These are phyloP conservation scores for Acleris sparsana DNA, from an alignment of 2,888 invertebrate species.

Conservation along the genomic window DNA sequence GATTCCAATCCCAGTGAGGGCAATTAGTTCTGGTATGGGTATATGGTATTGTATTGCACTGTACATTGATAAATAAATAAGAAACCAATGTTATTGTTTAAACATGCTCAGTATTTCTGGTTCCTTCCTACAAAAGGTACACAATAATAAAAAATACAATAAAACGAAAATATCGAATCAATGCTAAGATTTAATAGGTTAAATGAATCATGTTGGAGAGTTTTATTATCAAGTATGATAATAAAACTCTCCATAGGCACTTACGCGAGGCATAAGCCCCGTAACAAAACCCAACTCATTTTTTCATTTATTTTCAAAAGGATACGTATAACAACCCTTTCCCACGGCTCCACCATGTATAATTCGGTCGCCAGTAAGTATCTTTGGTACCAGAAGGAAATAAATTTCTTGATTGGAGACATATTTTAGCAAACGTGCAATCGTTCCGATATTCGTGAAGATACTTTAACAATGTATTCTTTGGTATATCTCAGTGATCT, in stretches of 20 bases:
- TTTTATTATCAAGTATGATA: not conserved
- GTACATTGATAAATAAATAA: not conserved
- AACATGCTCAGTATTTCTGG: too few species aligned
- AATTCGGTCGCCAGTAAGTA: slow-evolving; percentile 85
- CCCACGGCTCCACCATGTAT: slow-evolving; percentile 87
- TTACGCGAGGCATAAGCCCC: not conserved
- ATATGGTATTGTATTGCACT: too few species aligned
- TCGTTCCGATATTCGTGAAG: not conserved
- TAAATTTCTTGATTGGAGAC: slow-evolving; percentile 67
- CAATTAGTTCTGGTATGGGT: not conserved
- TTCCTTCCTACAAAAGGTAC: too few species aligned
- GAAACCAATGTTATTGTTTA: not conserved
- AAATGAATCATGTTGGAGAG: too few species aligned
- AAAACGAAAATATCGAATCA: too few species aligned
- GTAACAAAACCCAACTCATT: not conserved
- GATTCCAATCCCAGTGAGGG: too few species aligned
- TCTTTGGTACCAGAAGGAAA: slow-evolving; percentile 84
- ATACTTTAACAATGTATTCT: too few species aligned
- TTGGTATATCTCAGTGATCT: too few species aligned
- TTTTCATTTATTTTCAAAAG: slow-evolving; percentile 68
- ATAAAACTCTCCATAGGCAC: not conserved
- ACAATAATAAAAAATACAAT: too few species aligned
- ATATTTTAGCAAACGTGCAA: slow-evolving; percentile 42
- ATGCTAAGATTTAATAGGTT: too few species aligned
- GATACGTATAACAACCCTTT: slow-evolving; percentile 85